Base-by-base conservation (phyloP, 1,140 invertebrate species). In the Brachionus manjavacas region DNA sequence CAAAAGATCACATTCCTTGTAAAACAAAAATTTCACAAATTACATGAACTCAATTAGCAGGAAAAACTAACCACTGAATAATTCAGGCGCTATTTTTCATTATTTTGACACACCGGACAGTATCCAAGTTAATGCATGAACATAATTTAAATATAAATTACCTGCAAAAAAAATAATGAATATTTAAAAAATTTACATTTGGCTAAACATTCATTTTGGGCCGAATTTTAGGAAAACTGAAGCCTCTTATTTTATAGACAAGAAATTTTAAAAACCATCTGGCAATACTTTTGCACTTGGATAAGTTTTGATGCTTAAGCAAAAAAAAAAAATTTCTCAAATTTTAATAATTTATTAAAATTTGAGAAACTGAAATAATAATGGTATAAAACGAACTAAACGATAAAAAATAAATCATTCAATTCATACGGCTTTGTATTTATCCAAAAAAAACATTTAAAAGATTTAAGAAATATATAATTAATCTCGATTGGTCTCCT, bases 271-370 rank as follows among this genome's bases (percentile, higher is more conserved):
- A 3, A 60, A 60, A 7, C 9, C 20, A 60, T 60, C 52, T 60
- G 52, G 8, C 20, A 60, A 60, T 60, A 20, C 20, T 60, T 60
- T 20, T 20, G n/a, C 52, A 60, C 16, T 20, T 60, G 52, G 52
- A 1, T 60, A 60, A 60, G 20, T 7, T 60, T 60, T 20, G n/a
- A 60, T 8, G n/a, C 4, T 23, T 60, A 9, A 60, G 52, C 9
- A 60, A 60, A 20, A 20, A 20, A 2, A 60, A 60, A 20, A 20
- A 60, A 60, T 20, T 60, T 60, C 16, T 52, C 46, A 16, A 52
- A 35, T 60, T 60, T 60, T 60, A 60, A 60, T 60, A 60, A 60
- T 25, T 60, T 60, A 60, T 60, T 60, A 60, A 60, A 60, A 60
- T 52, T 52, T 60, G 16, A 60, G 20, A 16, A n/a, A 60, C 52